Percentiles rank a stretch among this genome's conserved stretches.
Conservation (phyloP, 2,113 vertebrate genomes). For the Fulica atra region DNA sequence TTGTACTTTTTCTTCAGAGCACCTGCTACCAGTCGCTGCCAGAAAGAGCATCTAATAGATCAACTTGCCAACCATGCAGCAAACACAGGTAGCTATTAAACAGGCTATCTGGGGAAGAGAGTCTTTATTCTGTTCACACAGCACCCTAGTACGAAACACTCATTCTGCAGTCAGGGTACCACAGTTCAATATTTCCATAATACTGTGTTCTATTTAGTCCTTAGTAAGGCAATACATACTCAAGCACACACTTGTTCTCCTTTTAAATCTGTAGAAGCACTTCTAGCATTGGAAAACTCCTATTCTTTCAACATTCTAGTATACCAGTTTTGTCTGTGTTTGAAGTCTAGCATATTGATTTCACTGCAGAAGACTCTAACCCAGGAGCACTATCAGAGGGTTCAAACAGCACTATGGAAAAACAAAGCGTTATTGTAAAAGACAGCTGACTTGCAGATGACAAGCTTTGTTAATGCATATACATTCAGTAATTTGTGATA, state of each 20-base stretch:
- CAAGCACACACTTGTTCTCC: background rate
- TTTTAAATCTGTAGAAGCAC: background rate
- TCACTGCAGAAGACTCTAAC: background rate
- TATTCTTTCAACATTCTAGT: background rate
- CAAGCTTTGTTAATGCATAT: background rate
- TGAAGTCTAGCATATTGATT: background rate
- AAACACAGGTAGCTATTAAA: background rate
- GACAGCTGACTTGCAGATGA: background rate
- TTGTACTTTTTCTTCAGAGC: background rate
- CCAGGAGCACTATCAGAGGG: background rate
- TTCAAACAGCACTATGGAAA: background rate
- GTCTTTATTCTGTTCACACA: background rate
- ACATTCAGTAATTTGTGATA: background rate
- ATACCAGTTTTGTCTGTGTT: background rate
- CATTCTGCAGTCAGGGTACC: background rate
- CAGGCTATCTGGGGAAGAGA: background rate
- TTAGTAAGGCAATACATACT: background rate
- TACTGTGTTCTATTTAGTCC: background rate
- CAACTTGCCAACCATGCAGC: background rate
- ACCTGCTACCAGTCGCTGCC: background rate
- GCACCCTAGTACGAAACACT: background rate
- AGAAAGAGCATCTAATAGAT: background rate
- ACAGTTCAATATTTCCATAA: background rate
- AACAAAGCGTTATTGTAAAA: background rate
- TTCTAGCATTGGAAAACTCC: background rate